Conservation (phyloP, 2,888 invertebrate genomes). For the Timandra comae region DNA sequence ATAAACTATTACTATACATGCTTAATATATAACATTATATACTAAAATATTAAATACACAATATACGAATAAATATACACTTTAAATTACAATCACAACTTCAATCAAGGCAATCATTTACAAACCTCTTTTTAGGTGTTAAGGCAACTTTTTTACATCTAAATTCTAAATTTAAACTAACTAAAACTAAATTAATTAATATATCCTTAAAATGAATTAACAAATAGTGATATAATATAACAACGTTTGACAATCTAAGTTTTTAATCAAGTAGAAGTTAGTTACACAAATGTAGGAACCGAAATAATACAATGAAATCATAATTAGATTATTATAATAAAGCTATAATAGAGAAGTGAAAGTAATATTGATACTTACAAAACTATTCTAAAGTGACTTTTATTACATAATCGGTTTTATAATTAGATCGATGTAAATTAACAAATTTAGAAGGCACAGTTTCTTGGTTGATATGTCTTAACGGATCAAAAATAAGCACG, state of each 20-base stretch:
- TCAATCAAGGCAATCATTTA: conserved; percentile 45
- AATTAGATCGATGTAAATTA: conserved; percentile 4
- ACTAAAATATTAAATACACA: conserved; percentile 31
- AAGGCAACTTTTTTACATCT: conserved; percentile 5
- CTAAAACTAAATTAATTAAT: too few relatives aligned
- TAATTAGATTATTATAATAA: conserved; percentile 33
- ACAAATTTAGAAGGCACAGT: neutral
- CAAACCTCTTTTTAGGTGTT: conserved; percentile 9
- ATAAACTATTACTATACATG: conserved; percentile 50
- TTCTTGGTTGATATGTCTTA: too few relatives aligned
- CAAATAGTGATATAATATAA: too few relatives aligned
- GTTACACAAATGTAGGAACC: too few relatives aligned
- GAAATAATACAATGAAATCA: conserved; percentile 31
- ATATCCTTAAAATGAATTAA: too few relatives aligned
- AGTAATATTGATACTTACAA: conserved; percentile 26
- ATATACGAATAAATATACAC: conserved; percentile 51
- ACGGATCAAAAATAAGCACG: too few relatives aligned
- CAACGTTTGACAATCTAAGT: too few relatives aligned
- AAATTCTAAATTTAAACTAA: too few relatives aligned
- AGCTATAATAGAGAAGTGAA: conserved; percentile 43
- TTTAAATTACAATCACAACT: conserved; percentile 50
- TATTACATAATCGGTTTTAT: conserved; percentile 11
- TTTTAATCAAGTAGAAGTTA: too few relatives aligned
- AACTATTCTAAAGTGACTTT: conserved; percentile 6
- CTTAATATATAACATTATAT: conserved; percentile 28